A percentile compares a stretch with the other conserved stretches of the same genome.
These are phyloP conservation scores for Stichopus horrens DNA, from an alignment of 53 echinoderm and acorn worm species.

Conservation along the genomic window DNA sequence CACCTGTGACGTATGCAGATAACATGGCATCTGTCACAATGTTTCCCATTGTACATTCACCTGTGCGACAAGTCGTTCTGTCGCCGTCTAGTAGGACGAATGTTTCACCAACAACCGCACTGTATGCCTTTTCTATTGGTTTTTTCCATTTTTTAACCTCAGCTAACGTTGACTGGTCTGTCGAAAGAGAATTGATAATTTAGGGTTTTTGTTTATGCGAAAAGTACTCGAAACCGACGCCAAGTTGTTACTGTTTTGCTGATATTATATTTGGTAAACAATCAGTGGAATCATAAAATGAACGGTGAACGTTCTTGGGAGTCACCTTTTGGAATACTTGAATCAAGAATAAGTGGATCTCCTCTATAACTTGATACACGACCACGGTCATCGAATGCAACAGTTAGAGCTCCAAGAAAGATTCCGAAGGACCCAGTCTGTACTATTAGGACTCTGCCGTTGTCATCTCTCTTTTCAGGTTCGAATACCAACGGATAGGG, in stretches of 20 bases:
- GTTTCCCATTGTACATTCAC: slow-evolving; percentile 87
- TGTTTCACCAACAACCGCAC: slow-evolving; percentile 54
- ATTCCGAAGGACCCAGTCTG: slow-evolving; percentile 62
- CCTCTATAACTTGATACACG: slow-evolving; percentile 57
- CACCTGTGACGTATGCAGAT: slow-evolving; percentile 59
- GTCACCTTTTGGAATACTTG: slow-evolving; percentile 55
- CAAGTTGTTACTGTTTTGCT: too few species aligned
- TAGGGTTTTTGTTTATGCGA: too few species aligned
- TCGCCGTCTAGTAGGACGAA: slow-evolving; percentile 70
- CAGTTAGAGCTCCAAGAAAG: slow-evolving; percentile 72
- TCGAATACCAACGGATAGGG: too few species aligned
- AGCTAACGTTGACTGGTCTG: slow-evolving; percentile 51
- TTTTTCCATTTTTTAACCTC: slow-evolving; percentile 66
- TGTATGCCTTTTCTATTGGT: slow-evolving; percentile 57
- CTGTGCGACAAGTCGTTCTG: slow-evolving; percentile 55
- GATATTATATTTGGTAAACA: neutral
- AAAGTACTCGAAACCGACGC: too few species aligned
- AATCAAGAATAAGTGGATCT: slow-evolving; percentile 69
- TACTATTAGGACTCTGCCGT: slow-evolving; percentile 44
- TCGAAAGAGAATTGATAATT: too few species aligned
- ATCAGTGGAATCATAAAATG: too few species aligned
- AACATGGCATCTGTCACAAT: slow-evolving; percentile 66
- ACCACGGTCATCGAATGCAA: slow-evolving; percentile 71
- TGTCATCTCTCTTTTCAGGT: too few species aligned
- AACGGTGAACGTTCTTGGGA: too few species aligned